These are phyloP conservation scores for Clarias gariepinus DNA, from an alignment of 2,113 vertebrate species.

Conservation along the genomic window DNA sequence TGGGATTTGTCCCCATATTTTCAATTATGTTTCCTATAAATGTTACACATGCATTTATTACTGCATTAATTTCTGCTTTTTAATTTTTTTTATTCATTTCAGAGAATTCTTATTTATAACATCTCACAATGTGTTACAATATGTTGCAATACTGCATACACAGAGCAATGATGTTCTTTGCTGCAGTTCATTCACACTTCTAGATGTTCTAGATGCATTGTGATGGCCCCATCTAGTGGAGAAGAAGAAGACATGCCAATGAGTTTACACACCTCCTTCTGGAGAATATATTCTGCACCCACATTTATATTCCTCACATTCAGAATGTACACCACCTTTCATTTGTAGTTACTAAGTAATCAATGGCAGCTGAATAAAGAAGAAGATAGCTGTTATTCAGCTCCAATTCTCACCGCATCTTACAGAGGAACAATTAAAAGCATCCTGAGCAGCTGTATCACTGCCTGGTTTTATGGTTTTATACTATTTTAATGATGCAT, in stretches of 20 bases:
- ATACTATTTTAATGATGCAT: no score
- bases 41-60: neutral
- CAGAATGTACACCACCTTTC: neutral
- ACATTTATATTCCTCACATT: neutral
- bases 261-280: no score
- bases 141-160: no score
- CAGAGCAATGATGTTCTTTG: neutral
- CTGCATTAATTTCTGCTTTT: neutral
- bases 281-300: neutral
- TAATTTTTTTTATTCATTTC: neutral
- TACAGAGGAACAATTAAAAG: no score
- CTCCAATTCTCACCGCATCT: no score
- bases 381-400: no score
- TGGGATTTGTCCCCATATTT: neutral
- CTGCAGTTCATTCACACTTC: neutral
- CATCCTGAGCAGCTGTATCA: no score
- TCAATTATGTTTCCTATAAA: neutral
- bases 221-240: slow-evolving; percentile 44
- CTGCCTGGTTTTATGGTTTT: no score
- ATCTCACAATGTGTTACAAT: neutral
- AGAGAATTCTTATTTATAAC: neutral
- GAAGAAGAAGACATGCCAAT: neutral
- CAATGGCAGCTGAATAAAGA: neutral
- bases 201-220: neutral
- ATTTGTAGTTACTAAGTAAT: neutral